A percentile compares a stretch with the other conserved stretches of the same genome.
Conservation (phyloP, 2,797 vertebrate genomes). For the Siniperca obscura region DNA sequence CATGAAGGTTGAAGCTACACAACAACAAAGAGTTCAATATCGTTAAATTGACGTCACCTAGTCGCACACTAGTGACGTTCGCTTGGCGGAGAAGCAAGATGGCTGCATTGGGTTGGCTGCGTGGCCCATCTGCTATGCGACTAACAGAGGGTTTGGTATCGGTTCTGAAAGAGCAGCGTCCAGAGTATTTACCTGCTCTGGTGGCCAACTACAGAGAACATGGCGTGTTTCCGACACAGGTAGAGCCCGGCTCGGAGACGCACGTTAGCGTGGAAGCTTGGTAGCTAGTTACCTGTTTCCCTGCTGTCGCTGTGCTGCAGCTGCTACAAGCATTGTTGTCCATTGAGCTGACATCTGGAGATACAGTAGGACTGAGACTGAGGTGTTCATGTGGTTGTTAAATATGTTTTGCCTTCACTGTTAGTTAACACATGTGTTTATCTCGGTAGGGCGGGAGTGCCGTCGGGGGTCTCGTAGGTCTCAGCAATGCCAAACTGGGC, state of each 20-base stretch:
- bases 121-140: constrained; percentile 80
- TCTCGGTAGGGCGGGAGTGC: constrained; percentile 81
- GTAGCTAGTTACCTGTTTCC: constrained; percentile 20
- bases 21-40: constrained; percentile 14
- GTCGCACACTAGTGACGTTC: constrained; percentile 66
- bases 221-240: constrained; percentile 83
- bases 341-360: constrained; percentile 1
- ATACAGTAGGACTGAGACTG: background rate
- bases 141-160: constrained; percentile 85
- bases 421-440: background rate
- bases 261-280: background rate
- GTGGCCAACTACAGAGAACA: constrained; percentile 81
- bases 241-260: constrained; percentile 23
- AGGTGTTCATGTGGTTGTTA: background rate
- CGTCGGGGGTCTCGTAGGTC: constrained; percentile 85
- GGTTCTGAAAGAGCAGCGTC: constrained; percentile 82
- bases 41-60: background rate
- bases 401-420: accelerated
- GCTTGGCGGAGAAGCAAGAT: constrained; percentile 74
- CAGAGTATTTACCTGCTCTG: constrained; percentile 72
- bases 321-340: constrained; percentile 45
- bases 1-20: background rate
- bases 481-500: constrained; percentile 86
- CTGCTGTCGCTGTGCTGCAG: background rate
- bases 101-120: constrained; percentile 85